phyloP scores from a whole-genome alignment of 1,140 invertebrate genomes.

The Hylaeus volcanicus region DNA sequence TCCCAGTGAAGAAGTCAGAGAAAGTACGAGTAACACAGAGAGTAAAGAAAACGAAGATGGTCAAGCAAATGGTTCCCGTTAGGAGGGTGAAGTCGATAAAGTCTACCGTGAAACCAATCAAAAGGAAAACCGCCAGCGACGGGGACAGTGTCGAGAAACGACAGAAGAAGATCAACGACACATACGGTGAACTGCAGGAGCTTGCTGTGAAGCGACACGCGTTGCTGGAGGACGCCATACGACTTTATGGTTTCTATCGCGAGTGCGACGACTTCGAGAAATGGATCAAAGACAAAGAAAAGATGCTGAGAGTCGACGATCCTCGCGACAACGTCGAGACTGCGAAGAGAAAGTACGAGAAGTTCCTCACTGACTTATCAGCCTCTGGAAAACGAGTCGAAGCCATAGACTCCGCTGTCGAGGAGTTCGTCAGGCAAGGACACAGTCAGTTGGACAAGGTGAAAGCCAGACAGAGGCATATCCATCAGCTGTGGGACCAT shows the following conservation, averaged over 20 bases:
- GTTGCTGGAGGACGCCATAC: slow-evolving; percentile 94
- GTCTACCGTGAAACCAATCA: slow-evolving; percentile 80
- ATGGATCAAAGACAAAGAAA: slow-evolving; percentile 98
- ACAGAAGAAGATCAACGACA: slow-evolving; percentile 89
- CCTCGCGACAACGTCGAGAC: slow-evolving; percentile 94
- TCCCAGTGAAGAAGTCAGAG: slow-evolving; percentile 91
- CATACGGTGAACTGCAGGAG: slow-evolving; percentile 90
- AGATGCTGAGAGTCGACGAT: slow-evolving; percentile 92
- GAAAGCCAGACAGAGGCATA: slow-evolving; percentile 89
- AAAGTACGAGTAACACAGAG: slow-evolving; percentile 90
- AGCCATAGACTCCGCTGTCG: slow-evolving; percentile 92
- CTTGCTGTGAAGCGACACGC: slow-evolving; percentile 89
- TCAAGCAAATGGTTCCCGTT: slow-evolving; percentile 91
- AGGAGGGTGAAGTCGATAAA: slow-evolving; percentile 82
- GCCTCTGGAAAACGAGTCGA: slow-evolving; percentile 95
- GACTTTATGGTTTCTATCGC: slow-evolving; percentile 96
- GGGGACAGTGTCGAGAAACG: slow-evolving; percentile 91
- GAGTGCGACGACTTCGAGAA: slow-evolving; percentile 99
- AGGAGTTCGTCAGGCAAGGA: slow-evolving; percentile 91
- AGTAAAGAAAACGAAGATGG: slow-evolving; percentile 94
- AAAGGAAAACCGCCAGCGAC: slow-evolving; percentile 81
- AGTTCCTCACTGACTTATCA: slow-evolving; percentile 96
- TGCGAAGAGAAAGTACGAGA: slow-evolving; percentile 97
- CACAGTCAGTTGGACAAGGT: slow-evolving; percentile 95
- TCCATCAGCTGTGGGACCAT: slow-evolving; percentile 93